Evolutionary conservation across 2,113 vertebrate species (phyloP).

Genomic region (Xiphophorus maculatus): DNA sequence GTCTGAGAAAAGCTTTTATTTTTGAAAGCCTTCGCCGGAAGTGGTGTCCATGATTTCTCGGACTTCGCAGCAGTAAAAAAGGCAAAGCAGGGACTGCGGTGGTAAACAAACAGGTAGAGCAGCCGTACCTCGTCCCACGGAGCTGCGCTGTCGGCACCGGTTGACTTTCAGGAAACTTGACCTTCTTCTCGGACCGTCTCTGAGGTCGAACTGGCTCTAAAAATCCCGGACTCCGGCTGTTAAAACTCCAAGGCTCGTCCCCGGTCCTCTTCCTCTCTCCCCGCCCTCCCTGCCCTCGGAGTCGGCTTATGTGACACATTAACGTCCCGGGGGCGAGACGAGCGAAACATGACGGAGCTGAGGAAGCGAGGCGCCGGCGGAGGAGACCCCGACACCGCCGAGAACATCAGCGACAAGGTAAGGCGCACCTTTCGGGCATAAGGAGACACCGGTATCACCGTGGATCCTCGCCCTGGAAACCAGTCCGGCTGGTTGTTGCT

Average conservation of each 20-base stretch:
- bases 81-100: constrained; percentile 60
- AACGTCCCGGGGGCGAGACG: constrained; percentile 44
- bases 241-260: background rate
- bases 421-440: background rate
- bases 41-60: accelerated
- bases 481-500: constrained; percentile 29
- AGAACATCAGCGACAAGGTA: constrained; percentile 82
- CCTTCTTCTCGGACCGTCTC: constrained; percentile 5
- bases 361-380: constrained; percentile 75
- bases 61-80: background rate
- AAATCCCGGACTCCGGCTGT: background rate
- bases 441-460: accelerated
- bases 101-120: constrained; percentile 78
- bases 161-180: constrained; percentile 12
- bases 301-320: constrained; percentile 61
- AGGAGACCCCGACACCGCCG: constrained; percentile 73
- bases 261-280: background rate
- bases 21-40: constrained; percentile 4
- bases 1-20: constrained; percentile 26
- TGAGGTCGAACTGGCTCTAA: background rate
- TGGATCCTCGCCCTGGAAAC: constrained; percentile 17
- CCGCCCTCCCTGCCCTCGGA: constrained; percentile 2
- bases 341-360: constrained; percentile 79
- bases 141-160: background rate
- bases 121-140: background rate